Evolutionary conservation across 1,140 invertebrate species (phyloP), one percentile per base, ranked within the genome.

Genomic region (Meloidogyne floridensis): DNA sequence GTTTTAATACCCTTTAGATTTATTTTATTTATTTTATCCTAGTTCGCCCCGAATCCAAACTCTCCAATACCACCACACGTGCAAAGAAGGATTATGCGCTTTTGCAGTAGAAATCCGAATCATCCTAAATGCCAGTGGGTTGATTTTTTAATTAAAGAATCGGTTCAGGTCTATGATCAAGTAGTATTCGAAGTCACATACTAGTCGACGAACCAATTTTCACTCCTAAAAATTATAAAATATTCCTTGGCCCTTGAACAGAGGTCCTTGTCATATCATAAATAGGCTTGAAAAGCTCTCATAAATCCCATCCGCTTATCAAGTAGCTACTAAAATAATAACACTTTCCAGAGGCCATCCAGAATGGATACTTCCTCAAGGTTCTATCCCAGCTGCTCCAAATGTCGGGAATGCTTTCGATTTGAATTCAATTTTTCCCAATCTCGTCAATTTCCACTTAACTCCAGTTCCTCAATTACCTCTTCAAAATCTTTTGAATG

Each of bases 401-500:
- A 13, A 74, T 18, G 72, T 74, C 15, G 72, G 72, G 1, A 74
- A 74, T 13, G 15, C 72, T 6, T 1, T 65, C 15, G 59, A 65
- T 1, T 15, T 65, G 2, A 65, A 65, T 8, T 3, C 59, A n/a
- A 65, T 65, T 0, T 82, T 82, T 47, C 81, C 81, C 8, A 32
- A 32, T 32, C 32, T 32, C 32, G 32, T 32, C 32, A 32, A 32
- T 32, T 32, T 32, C 32, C 32, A 32, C 2, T 32, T 32, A 32
- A 32, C 32, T 32, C 32, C 32, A 32, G 32, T 32, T 54, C 82
- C 82, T 9, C 20, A 51, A 59, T 42, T 75, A n/a, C 75, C 82
- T 11, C 54, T 83, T 20, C 82, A 71, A 11, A 74, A 83, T 69
- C 53, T 83, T n/a, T 20, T 83, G 18, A 69, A 65, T 75, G 83